A percentile compares a stretch with the other conserved stretches of the same genome.
These are phyloP conservation scores for Anthoscopus minutus DNA, from an alignment of 2,113 vertebrate species.

Conservation along the genomic window DNA sequence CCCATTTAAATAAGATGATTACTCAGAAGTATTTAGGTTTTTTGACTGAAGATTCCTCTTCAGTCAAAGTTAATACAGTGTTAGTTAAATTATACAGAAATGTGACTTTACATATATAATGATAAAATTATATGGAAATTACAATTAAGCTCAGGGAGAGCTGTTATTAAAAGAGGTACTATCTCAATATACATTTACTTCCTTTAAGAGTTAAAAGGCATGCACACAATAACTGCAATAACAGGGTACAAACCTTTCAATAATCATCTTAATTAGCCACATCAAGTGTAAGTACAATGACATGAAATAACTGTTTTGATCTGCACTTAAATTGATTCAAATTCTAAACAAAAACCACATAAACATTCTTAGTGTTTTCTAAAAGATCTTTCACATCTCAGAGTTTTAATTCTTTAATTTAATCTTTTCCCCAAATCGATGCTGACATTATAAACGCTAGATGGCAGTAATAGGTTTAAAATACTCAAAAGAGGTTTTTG, in stretches of 20 bases:
- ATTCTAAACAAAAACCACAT: neutral
- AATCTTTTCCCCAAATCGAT: neutral
- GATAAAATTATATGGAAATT: neutral
- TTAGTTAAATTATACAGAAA: neutral
- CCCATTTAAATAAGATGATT: neutral
- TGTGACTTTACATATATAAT: neutral
- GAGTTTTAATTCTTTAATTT: neutral
- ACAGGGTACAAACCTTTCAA: neutral
- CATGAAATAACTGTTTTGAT: neutral
- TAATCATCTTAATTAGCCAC: neutral
- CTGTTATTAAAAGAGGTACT: neutral
- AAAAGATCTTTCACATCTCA: neutral
- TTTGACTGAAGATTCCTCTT: neutral
- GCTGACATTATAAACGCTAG: conserved; percentile 47
- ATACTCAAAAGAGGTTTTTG: neutral
- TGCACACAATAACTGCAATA: neutral
- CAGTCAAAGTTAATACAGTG: neutral
- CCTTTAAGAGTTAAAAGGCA: neutral
- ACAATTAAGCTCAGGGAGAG: neutral
- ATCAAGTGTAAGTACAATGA: neutral
- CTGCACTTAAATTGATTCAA: neutral
- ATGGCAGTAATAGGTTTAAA: conserved; percentile 63
- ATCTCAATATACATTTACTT: neutral
- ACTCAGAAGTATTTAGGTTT: neutral
- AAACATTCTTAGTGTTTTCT: neutral